Base-by-base conservation (phyloP, 1,140 invertebrate genomes). In the Harlomillsia oculata region DNA sequence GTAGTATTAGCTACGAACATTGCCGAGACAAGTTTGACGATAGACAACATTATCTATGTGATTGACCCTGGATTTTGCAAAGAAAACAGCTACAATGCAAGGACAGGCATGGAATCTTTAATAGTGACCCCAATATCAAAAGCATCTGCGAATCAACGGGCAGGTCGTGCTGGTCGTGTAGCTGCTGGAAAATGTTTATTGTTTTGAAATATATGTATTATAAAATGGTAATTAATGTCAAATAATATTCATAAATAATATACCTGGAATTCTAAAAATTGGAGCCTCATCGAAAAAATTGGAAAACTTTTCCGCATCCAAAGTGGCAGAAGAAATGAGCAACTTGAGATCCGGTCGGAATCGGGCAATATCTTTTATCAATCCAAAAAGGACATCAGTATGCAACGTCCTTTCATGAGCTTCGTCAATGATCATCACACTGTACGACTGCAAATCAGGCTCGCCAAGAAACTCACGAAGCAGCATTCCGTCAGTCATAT, bases 1-100 rank as follows among this genome's bases (percentile, higher is more conserved):
- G 88, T 97, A 23, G 84, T 99, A 16, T 73, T 99, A 20, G 96
- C 96, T 1, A 99, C 97, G 20, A 99, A 99, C 71, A 99, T 99
- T 69, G 97, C 97, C 1, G 95, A 99, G 76, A 99, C 97, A 18
- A 98, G 95, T 4, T 74, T 99, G 9, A 99, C 97, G 1, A 99
- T 99, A 64, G 96, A 99, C 71, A 97, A 97, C 66, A 99, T 99
- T 60, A 87, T 92, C 45, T 99, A 96, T 75, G 97, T 99, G 0
- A 97, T 99, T 64, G 97, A 99, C 78, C 93, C 95, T 16, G 97
- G 96, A 2, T 99, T 97, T 75, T 93, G 91, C 39, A 99, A 99
- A 72, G 94, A 98, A 75, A 99, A 98, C 71, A 96, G 95, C 72
- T 99, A 97, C 69, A 98, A 99, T 77, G 92, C 96, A 0, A 77